Evolutionary conservation across 2,797 vertebrate genomes (phyloP), one percentile per base, ranked within the genome.

Genomic region (Oreochromis mossambicus): DNA sequence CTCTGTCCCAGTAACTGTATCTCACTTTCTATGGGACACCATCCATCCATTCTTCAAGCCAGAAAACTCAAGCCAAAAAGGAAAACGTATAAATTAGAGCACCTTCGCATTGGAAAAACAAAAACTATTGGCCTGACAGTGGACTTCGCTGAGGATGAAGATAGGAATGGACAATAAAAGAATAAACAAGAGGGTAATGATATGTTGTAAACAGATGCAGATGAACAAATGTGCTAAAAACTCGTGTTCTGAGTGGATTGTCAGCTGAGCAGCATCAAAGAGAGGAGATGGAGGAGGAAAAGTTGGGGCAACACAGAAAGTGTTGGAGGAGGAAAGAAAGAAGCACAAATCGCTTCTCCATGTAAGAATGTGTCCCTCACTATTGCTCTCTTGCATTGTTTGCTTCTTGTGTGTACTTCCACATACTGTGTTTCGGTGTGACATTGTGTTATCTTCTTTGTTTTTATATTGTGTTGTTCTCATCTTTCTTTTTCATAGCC

Each of bases 301-400:
- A 94, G 91, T 94, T 94, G 95, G 91, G 90, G 94, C 94, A 94
- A 94, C 93, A 94, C 79, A 91, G 85, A 91, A 96, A 94, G 82
- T 91, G 86, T 92, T 92, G 80, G 80, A 80, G 77, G 88, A 90
- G 77, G 84, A 89, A 92, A 89, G 90, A 90, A 92, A 86, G 92
- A 94, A 93, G 87, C 85, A 85, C 85, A 88, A 88, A 86, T 92
- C 92, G 68, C 94, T 94, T 95, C 95, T 93, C 91, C 94, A 96
- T 96, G 96, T 97, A 96, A 96, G 96, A 95, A 93, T 92, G 94
- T 92, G 90, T 91, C 80, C 90, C 90, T 94, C 91, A 90, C 90
- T 87, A 88, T 91, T 83, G 86, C 83, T 90, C 43, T 85, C 81
- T 85, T 92, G 92, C 88, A 93, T 86, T 29, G 80, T 92, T 51